Evolutionary conservation across 1,140 invertebrate species (phyloP), one percentile per base, ranked within the genome.

Genomic region (Geopemphigus sp.): DNA sequence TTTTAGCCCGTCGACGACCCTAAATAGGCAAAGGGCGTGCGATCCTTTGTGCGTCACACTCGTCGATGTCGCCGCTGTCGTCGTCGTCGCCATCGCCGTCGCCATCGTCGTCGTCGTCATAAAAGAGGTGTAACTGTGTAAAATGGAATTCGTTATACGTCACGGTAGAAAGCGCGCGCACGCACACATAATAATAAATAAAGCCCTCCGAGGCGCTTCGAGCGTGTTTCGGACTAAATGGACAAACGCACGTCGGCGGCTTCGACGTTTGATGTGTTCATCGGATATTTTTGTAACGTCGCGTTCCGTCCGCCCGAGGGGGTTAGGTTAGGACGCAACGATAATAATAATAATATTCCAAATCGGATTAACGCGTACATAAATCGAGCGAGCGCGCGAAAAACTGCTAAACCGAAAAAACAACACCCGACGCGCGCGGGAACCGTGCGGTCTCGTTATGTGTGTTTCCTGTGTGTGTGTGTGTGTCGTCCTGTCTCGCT

Each of bases 321-420:
- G n/a, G 22, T 24, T 53, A 22, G 24, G 50, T 54, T 53, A 17
- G 66, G 39, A 50, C 68, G 47, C 29, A 54, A 72, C 15, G 19
- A 66, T 78, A 61, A 61, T 61, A 78, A 78, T 61, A 78, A 63
- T 72, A n/a, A 72, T 72, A 78, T 59, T 47, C 24, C n/a, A 78
- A 78, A 78, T 78, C 57, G 74, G 74, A 78, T 78, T 78, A 76
- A 39, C 32, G 32, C 32, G 32, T 39, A 15, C 32, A 54, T 74
- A 22, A 70, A 70, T 70, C 47, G 66, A 45, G 26, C 5, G 26
- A 61, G 26, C 57, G 57, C 24, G 57, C 29, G 45, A 15, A 29
- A 78, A 61, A 78, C 57, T 76, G 57, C 54, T 78, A 78, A 78
- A 78, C 74, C 57, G 74, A 78, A 78, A 78, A 78, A 78, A 78